Base-by-base conservation (phyloP, 2,888 invertebrate species). In the Nymphalis c-album region DNA sequence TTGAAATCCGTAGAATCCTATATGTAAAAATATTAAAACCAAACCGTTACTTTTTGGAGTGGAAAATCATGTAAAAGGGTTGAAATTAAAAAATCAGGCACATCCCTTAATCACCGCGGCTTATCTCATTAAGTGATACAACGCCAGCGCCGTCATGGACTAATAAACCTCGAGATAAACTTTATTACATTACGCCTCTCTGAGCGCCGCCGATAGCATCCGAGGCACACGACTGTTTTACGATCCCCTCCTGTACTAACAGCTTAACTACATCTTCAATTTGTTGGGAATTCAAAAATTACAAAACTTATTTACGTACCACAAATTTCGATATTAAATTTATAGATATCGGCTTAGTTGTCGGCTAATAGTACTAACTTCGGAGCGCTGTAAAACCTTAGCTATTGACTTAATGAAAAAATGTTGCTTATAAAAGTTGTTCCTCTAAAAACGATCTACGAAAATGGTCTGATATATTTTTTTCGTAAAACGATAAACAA, bases 111-210 rank as follows among this genome's bases (percentile, higher is more conserved):
- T 59, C 59, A 63, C 63, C 26, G 13, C 51, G 59, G 70, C 75
- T 77, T 78, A 78, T 75, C 78, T 77, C 76, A 77, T 78, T 78
- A 78, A 75, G 72, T 76, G 74, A 76, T 77, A 73, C 74, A 73
- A 74, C 72, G 67, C 63, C 69, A 67, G 62, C 71, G 64, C 71
- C 71, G 73, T 72, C 70, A 73, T 71, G 71, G 71, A 72, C 69
- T 74, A 73, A 76, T 76, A 76, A 76, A 76, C 69, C 72, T 71
- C 61, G 70, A 73, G 76, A 76, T 76, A 76, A 73, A 73, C 71
- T 76, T 74, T 76, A 76, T 76, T 74, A 70, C 72, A 65, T 69
- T 71, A 20, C 65, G 51, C 69, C 62, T 55, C 60, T 31, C 40
- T 48, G 48, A 48, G 57, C 20, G 55, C 55, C 53, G 20, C 59